Evolutionary conservation across 1,140 invertebrate species (phyloP).

Genomic region (Zaprionus taronus): DNA sequence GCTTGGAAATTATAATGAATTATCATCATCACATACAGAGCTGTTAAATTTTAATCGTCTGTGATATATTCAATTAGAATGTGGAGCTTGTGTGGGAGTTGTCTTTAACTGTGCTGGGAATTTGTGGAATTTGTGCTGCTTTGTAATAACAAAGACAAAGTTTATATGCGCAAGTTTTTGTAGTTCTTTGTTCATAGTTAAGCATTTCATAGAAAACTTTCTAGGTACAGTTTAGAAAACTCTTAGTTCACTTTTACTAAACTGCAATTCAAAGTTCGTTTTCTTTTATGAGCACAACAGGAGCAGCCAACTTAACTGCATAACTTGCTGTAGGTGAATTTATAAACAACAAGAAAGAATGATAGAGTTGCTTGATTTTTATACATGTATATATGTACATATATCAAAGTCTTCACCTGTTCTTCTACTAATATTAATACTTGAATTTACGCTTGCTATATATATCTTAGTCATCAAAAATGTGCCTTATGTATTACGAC

Average conservation of each 20-base stretch:
- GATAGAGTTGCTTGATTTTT: too few species aligned
- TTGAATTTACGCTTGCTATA: too few species aligned
- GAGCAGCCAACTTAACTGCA: constrained; percentile 1
- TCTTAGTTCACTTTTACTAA: neutral
- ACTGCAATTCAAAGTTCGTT: neutral
- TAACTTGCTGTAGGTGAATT: neutral
- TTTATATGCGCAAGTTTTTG: neutral
- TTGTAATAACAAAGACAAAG: neutral
- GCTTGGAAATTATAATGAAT: neutral
- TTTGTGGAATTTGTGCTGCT: neutral
- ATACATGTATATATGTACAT: too few species aligned
- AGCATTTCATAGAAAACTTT: neutral
- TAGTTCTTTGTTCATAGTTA: neutral
- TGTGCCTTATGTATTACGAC: neutral
- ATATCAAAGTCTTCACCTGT: too few species aligned
- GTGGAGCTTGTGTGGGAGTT: neutral
- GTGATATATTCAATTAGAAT: neutral
- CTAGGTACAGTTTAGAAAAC: neutral
- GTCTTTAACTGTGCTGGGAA: neutral
- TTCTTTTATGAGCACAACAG: neutral
- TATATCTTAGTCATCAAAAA: too few species aligned
- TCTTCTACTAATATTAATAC: too few species aligned
- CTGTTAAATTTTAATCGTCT: neutral
- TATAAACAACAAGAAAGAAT: neutral
- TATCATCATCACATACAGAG: neutral